Conservation (phyloP, 35 echinoderm and acorn worm genomes). For the Diadema setosum region DNA sequence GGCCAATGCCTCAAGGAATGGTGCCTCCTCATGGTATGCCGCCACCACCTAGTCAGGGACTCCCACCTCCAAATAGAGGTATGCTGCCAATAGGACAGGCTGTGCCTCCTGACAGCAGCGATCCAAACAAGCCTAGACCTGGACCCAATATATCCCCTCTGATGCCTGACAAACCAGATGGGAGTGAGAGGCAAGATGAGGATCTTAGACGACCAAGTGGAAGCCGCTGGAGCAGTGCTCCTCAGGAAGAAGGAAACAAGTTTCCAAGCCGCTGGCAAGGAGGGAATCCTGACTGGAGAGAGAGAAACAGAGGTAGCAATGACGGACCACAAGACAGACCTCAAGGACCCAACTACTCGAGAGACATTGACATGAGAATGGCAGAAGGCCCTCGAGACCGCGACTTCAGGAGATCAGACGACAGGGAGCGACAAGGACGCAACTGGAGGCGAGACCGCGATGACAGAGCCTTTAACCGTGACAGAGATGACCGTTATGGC, state of each 20-base stretch:
- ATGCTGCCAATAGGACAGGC: conserved; percentile 5
- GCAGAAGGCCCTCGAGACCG: conserved; percentile 3
- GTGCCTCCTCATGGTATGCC: conserved; percentile 46
- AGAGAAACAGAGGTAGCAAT: neutral
- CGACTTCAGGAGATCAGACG: conserved; percentile 26
- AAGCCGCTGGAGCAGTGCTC: conserved; percentile 23
- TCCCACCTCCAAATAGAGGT: conserved; percentile 37
- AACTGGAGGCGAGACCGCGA: conserved; percentile 44
- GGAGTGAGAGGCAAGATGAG: neutral
- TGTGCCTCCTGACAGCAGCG: neutral
- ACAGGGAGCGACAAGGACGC: conserved; percentile 32
- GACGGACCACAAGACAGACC: neutral
- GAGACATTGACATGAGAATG: conserved; percentile 42
- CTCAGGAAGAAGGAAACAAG: conserved; percentile 19
- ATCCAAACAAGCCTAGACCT: neutral
- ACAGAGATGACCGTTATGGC: conserved; percentile 33
- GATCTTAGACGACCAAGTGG: neutral
- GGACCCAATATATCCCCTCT: neutral
- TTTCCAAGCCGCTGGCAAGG: conserved; percentile 2
- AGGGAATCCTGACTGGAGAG: neutral
- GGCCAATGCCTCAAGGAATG: conserved; percentile 36
- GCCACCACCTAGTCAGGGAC: neutral
- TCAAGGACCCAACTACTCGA: neutral
- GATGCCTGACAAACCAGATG: neutral
- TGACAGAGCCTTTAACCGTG: conserved; percentile 47